phyloP scores from a whole-genome alignment of 2,113 vertebrate genomes.

The Pangasianodon hypophthalmus region DNA sequence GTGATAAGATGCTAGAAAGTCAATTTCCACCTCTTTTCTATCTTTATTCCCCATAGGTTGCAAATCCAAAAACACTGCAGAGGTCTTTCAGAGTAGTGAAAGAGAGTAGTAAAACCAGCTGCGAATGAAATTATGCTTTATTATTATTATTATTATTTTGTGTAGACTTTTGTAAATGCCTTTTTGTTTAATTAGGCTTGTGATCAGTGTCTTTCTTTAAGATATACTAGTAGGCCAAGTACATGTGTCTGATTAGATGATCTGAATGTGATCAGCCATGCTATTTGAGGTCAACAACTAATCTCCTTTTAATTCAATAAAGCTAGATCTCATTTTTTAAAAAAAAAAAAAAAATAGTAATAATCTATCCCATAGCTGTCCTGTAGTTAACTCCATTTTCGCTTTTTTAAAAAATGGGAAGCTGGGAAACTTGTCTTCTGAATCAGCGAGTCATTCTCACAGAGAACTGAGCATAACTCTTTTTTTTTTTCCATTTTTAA shows the following conservation, averaged over 20 bases:
- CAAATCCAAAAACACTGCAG: not conserved
- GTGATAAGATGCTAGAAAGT: not conserved
- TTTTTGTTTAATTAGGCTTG: not conserved
- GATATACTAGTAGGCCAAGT: not conserved
- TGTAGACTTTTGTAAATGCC: not conserved
- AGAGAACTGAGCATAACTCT: not conserved
- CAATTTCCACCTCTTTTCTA: not conserved
- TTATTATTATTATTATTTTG: not conserved
- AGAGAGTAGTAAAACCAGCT: not conserved
- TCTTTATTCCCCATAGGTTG: not conserved
- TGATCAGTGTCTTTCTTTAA: not conserved
- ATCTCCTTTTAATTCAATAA: not conserved
- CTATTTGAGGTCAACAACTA: not conserved
- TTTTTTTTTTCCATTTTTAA: not conserved
- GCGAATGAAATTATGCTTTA: not conserved
- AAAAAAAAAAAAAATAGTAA: not conserved
- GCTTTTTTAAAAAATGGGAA: constrained; percentile 34
- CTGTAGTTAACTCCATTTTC: constrained; percentile 23
- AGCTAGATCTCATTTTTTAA: not conserved
- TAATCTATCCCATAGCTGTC: not conserved
- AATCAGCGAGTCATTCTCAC: constrained; percentile 24
- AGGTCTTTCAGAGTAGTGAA: not conserved
- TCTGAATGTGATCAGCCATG: not conserved
- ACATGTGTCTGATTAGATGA: not conserved
- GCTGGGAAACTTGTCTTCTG: constrained; percentile 40